A percentile compares a stretch with the other conserved stretches of the same genome.
Conservation (phyloP, 2,888 invertebrate species). For the Cecidostiba fungosa region DNA sequence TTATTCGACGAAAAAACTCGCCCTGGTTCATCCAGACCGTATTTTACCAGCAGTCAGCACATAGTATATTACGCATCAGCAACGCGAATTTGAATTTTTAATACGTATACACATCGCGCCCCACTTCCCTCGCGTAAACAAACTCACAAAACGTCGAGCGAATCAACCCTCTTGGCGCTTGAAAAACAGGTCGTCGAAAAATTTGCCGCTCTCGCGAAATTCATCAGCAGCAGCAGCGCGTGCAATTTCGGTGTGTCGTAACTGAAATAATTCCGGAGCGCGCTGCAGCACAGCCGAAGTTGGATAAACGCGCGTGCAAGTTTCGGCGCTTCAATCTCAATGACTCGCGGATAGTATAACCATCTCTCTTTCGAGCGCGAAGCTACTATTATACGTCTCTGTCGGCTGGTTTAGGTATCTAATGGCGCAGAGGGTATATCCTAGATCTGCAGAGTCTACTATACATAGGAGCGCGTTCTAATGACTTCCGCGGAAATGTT, state of each 20-base stretch:
- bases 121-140: too few relatives aligned
- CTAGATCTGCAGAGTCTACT: not conserved
- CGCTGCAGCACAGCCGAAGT: not conserved
- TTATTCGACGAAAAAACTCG: too few relatives aligned
- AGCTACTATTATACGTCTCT: conserved; percentile 2
- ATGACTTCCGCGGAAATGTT: conserved; percentile 41
- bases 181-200: not conserved
- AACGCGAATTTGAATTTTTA: too few relatives aligned
- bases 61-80: too few relatives aligned
- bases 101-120: too few relatives aligned
- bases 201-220: not conserved
- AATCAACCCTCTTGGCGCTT: too few relatives aligned
- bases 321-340: conserved; percentile 40
- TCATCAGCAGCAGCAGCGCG: not conserved
- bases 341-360: conserved; percentile 22
- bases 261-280: conserved; percentile 12
- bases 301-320: conserved; percentile 14
- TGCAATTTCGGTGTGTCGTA: not conserved
- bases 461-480: not conserved
- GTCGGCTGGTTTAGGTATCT: not conserved
- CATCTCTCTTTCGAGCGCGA: not conserved
- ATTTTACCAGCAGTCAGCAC: too few relatives aligned
- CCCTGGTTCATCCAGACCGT: too few relatives aligned
- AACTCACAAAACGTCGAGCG: too few relatives aligned
- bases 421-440: not conserved